Evolutionary conservation across 64 coral and sea anemone genomes (phyloP), one percentile per base, ranked within the genome.

Genomic region (Acropora tenuis): DNA sequence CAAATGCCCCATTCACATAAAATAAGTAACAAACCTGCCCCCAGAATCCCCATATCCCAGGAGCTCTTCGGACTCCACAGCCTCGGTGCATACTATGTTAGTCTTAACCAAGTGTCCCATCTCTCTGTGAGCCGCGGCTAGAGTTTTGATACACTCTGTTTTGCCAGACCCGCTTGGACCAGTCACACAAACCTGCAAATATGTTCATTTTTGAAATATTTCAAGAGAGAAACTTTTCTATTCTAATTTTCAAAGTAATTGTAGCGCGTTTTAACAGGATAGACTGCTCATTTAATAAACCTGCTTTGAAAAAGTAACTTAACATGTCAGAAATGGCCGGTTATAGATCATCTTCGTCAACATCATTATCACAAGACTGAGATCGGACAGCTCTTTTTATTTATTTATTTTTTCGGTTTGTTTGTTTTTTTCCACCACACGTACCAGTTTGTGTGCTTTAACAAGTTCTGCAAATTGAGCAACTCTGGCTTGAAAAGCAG

Each of bases 161-260:
- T 98, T 98, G 7, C 97, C 97, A 94, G 88, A 95, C 18, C 97
- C 94, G 79, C 94, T 91, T 0, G 97, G 97, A 60, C 97, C 97
- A 73, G 78, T 84, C 13, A 98, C 79, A 53, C 91, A 95, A 45
- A 98, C 93, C 97, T 98, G 30, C 30, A 30, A 30, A 30, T 30
- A 30, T 30, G 30, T 30, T 30, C 30, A 30, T 30, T 30, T 30
- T 30, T 30, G 30, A 30, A 30, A 30, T 30, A 30, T 30, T 30
- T 30, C 30, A 30, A 30, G 30, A 30, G 30, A 30, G 30, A 30
- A 30, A 30, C 30, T 30, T 30, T 30, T 0, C 30, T 30, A 30
- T 30, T 30, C 30, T 30, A 30, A 30, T 30, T 30, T 30, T 30
- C 30, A 30, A 30, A 30, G 30, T 30, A 30, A 30, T 30, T 30